Evolutionary conservation across 1,140 invertebrate genomes (phyloP), one percentile per base, ranked within the genome.

Genomic region (Teleogryllus occipitalis): DNA sequence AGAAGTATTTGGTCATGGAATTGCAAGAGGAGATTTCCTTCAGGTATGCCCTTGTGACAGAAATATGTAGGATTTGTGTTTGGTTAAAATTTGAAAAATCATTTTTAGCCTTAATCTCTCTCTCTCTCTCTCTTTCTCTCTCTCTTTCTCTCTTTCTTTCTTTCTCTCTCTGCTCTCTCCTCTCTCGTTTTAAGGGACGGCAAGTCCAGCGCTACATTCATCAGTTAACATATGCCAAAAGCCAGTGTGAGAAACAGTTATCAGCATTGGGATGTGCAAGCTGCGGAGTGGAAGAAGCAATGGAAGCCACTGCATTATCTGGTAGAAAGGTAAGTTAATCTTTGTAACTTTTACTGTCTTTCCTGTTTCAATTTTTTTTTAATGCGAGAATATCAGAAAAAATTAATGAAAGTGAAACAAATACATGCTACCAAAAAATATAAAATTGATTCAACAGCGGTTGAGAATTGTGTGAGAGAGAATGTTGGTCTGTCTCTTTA

Each of bases 191-290:
- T 18, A 14, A 81, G 80, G 74, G 92, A 12, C 90, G 90, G 82
- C 92, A 93, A 82, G 83, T 94, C 0, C 92, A 93, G 83, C 88
- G 90, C 82, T 94, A 93, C 80, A 93, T 94, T 8, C 94, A 93
- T 83, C 95, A 97, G 87, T 85, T 97, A 78, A 94, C 92, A 0
- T 92, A 93, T 83, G 95, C 95, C 7, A 90, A 89, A 82, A 82
- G 82, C 75, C 84, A 86, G 27, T 89, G 88, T 85, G 88, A 90
- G 81, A 88, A 89, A 80, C 81, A 87, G 76, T 84, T 89, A 74
- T 84, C 85, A 74, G 75, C 81, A 5, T 81, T 89, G 8, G 87
- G 86, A 8, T 85, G 86, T 46, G 81, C 84, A 54, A 84, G 85
- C 79, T 80, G 54, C 8, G 47, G 78, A 21, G 84, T 85, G 47